A percentile compares a stretch with the other conserved stretches of the same genome.
phyloP scores from a whole-genome alignment of 2,888 invertebrate species.

The Sesia apiformis region DNA sequence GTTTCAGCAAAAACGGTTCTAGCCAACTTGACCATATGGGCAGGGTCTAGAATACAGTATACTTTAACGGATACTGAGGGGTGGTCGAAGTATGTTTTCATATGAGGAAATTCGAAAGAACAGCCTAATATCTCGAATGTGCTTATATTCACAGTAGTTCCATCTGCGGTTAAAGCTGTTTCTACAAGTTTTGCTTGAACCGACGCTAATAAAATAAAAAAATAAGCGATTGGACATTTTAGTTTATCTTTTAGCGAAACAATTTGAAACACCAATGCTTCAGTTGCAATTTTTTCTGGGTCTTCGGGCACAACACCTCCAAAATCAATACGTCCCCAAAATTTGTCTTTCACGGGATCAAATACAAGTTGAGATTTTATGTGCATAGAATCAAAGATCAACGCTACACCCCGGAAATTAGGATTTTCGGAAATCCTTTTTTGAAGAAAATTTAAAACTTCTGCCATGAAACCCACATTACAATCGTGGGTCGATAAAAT shows the following conservation, averaged over 20 bases:
- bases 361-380: slow-evolving; percentile 1
- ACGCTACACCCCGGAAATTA: background rate
- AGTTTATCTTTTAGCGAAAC: slow-evolving; percentile 9
- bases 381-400: background rate
- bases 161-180: slow-evolving; percentile 1
- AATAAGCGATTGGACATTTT: slow-evolving; percentile 16
- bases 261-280: slow-evolving; percentile 14
- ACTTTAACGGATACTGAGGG: slow-evolving; percentile 3
- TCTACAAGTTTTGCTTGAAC: background rate
- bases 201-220: slow-evolving; percentile 6
- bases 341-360: slow-evolving; percentile 8
- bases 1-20: slow-evolving; percentile 1
- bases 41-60: slow-evolving; percentile 8
- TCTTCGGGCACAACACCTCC: slow-evolving; percentile 7
- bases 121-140: slow-evolving; percentile 1
- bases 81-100: slow-evolving; percentile 8
- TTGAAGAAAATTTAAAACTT: background rate
- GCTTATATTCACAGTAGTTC: background rate
- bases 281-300: too few relatives aligned
- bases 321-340: slow-evolving; percentile 11
- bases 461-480: slow-evolving; percentile 1
- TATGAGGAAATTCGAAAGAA: background rate
- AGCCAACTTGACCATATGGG: slow-evolving; percentile 7
- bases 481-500: background rate
- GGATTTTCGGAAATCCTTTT: background rate